Percentiles rank a stretch among this genome's conserved stretches.
Evolutionary conservation across 2,113 vertebrate genomes (phyloP).

Genomic region (Forbesichthys agassizii): DNA sequence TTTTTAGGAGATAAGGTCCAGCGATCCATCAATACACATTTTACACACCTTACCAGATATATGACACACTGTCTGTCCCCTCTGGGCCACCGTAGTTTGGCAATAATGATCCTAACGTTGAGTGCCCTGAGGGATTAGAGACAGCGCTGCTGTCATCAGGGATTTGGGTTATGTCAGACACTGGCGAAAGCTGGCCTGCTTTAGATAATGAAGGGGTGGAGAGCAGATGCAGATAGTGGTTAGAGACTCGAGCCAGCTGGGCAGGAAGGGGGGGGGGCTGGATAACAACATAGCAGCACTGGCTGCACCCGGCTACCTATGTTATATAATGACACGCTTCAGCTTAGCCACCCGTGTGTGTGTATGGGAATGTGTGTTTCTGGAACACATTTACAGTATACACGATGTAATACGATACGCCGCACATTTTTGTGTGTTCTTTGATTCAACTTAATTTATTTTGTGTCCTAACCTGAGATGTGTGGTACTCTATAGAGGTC

Average conservation of each 20-base stretch:
- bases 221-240: slow-evolving; percentile 1
- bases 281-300: slow-evolving; percentile 9
- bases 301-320: slow-evolving; percentile 33
- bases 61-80: neutral
- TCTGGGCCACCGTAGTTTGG: slow-evolving; percentile 21
- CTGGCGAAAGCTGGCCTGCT: neutral
- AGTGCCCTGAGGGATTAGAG: neutral
- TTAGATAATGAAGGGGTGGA: neutral
- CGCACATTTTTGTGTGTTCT: too few relatives aligned
- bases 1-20: slow-evolving; percentile 36
- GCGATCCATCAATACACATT: slow-evolving; percentile 40
- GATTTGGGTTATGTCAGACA: slow-evolving; percentile 4
- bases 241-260: slow-evolving; percentile 10
- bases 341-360: slow-evolving; percentile 40
- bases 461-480: slow-evolving; percentile 43
- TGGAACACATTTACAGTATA: slow-evolving; percentile 33
- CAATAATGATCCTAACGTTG: slow-evolving; percentile 22
- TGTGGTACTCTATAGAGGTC: slow-evolving; percentile 51
- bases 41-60: slow-evolving; percentile 21
- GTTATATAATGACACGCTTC: slow-evolving; percentile 60
- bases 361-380: neutral
- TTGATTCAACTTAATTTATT: slow-evolving; percentile 10
- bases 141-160: slow-evolving; percentile 2
- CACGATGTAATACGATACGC: slow-evolving; percentile 5
- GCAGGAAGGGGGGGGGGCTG: neutral